A percentile compares a stretch with the other conserved stretches of the same genome.
phyloP scores from a whole-genome alignment of 2,888 invertebrate species.

The Pseudococcus longispinus region DNA sequence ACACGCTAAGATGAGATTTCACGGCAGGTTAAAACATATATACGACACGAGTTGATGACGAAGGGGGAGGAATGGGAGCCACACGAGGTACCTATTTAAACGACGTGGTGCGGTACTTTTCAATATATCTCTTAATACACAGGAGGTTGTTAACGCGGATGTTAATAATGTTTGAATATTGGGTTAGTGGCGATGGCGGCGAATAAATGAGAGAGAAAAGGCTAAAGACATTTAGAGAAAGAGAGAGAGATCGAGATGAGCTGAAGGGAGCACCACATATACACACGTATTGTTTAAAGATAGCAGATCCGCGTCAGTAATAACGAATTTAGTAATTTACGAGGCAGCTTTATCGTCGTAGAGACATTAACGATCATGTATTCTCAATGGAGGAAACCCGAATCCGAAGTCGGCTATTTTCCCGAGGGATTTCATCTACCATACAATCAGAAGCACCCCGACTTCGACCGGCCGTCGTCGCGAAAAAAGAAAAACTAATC shows the following conservation, averaged over 20 bases:
- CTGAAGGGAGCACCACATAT: neutral
- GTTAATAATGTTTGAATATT: conserved; percentile 55
- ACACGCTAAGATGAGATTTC: neutral
- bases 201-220: neutral
- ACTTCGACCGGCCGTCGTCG: neutral
- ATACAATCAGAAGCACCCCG: neutral
- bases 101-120: conserved; percentile 22
- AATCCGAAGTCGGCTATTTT: conserved; percentile 14
- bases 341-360: conserved; percentile 52
- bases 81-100: neutral
- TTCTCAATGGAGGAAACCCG: conserved; percentile 36
- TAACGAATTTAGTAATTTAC: conserved; percentile 56
- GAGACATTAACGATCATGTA: conserved; percentile 54
- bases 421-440: conserved; percentile 22
- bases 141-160: conserved; percentile 55
- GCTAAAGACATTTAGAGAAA: neutral
- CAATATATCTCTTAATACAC: conserved; percentile 55
- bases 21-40: neutral
- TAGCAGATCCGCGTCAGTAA: conserved; percentile 56
- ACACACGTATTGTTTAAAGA: conserved; percentile 39
- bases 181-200: conserved; percentile 13
- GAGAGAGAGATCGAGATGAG: neutral
- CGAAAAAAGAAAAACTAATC: conserved; percentile 2
- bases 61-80: neutral
- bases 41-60: neutral